These are phyloP conservation scores for Germaria angustata DNA, from an alignment of 2,888 invertebrate species.

Conservation along the genomic window DNA sequence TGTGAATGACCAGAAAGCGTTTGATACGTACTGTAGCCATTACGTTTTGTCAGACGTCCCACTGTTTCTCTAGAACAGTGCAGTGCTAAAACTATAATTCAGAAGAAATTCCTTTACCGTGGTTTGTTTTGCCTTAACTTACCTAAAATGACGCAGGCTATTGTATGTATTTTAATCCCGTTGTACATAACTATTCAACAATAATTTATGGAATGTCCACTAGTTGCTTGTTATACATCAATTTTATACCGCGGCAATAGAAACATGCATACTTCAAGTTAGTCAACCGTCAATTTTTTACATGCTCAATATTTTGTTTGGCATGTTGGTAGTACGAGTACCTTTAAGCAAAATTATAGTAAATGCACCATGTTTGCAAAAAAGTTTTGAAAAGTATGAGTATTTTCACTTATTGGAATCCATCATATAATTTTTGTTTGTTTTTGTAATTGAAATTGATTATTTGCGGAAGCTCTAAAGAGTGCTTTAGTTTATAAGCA, in stretches of 20 bases:
- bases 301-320: conserved; percentile 62
- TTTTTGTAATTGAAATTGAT: conserved; percentile 40
- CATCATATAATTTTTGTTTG: neutral
- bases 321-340: conserved; percentile 58
- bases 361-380: conserved; percentile 38
- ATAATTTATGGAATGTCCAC: conserved; percentile 67
- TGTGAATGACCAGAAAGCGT: conserved; percentile 67
- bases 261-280: conserved; percentile 48
- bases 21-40: conserved; percentile 73
- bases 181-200: conserved; percentile 66
- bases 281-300: conserved; percentile 58
- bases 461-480: conserved; percentile 67
- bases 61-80: conserved; percentile 67
- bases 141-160: conserved; percentile 67
- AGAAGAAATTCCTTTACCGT: neutral
- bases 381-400: conserved; percentile 13
- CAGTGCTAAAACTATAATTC: conserved; percentile 41
- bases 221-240: conserved; percentile 61
- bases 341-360: conserved; percentile 43
- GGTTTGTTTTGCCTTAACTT: conserved; percentile 12
- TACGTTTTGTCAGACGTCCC: conserved; percentile 74
- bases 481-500: conserved; percentile 59
- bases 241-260: conserved; percentile 59
- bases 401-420: conserved; percentile 32
- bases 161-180: conserved; percentile 54